Percentiles rank a stretch among this genome's conserved stretches.
Conservation (phyloP, 1,140 invertebrate genomes). For the Drosophila grimshawi region DNA sequence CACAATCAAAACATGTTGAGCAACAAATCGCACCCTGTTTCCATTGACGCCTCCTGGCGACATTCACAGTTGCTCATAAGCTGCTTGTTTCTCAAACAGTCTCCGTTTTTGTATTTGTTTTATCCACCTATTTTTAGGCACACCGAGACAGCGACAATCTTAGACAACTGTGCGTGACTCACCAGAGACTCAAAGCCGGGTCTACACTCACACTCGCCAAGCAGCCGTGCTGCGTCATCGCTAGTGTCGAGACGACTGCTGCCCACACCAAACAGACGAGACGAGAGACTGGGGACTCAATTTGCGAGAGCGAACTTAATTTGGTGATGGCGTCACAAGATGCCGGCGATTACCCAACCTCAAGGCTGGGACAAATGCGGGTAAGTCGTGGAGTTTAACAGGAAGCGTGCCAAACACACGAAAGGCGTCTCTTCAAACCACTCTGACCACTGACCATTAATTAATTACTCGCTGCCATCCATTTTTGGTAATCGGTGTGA, state of each 20-base stretch:
- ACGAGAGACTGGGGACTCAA: slow-evolving; percentile 15
- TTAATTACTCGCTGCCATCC: slow-evolving; percentile 35
- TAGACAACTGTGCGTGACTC: slow-evolving; percentile 52
- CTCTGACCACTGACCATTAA: slow-evolving; percentile 12
- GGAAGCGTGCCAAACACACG: slow-evolving; percentile 21
- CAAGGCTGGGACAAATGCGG: slow-evolving; percentile 86
- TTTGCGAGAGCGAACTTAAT: slow-evolving; percentile 49
- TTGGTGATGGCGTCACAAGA: slow-evolving; percentile 82
- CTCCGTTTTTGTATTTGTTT: slow-evolving; percentile 21
- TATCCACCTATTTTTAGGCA: slow-evolving; percentile 50
- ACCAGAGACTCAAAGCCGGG: slow-evolving; percentile 65
- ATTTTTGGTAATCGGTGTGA: slow-evolving; percentile 40
- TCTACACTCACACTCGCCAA: slow-evolving; percentile 52
- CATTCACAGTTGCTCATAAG: slow-evolving; percentile 48
- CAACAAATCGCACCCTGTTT: slow-evolving; percentile 36
- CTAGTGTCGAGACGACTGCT: slow-evolving; percentile 36
- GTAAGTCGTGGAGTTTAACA: slow-evolving; percentile 74
- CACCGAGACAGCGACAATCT: slow-evolving; percentile 24
- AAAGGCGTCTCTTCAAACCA: slow-evolving; percentile 1
- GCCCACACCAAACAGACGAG: slow-evolving; percentile 47
- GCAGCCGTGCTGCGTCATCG: slow-evolving; percentile 46
- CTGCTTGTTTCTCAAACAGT: slow-evolving; percentile 27
- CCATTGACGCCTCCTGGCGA: slow-evolving; percentile 63
- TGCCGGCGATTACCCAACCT: slow-evolving; percentile 67
- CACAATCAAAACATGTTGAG: background rate